These are phyloP conservation scores for Dexiosoma caninum DNA, from an alignment of 2,888 invertebrate genomes.

Conservation along the genomic window DNA sequence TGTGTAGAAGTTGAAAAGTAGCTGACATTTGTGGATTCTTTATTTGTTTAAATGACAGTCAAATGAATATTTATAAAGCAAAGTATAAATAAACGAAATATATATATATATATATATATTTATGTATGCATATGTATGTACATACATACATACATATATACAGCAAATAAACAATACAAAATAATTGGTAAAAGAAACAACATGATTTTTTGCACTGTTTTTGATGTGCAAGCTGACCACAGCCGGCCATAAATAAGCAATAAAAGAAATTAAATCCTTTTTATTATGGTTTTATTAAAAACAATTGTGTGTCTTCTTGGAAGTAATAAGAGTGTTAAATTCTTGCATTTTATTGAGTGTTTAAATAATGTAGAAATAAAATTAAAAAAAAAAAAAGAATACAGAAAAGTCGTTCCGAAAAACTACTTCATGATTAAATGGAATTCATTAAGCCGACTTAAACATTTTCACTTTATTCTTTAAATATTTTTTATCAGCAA, in stretches of 20 bases:
- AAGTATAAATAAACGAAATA: background rate
- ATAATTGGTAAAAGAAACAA: too few relatives aligned
- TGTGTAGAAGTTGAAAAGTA: constrained; percentile 65
- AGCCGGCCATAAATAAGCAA: constrained; percentile 36
- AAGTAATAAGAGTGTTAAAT: constrained; percentile 60
- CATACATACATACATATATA: too few relatives aligned
- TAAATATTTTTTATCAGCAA: too few relatives aligned
- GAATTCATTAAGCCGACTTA: constrained; percentile 9
- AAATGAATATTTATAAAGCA: constrained; percentile 63
- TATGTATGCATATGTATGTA: too few relatives aligned
- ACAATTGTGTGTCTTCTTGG: constrained; percentile 27
- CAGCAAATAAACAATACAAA: background rate
- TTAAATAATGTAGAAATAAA: constrained; percentile 17
- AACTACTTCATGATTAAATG: constrained; percentile 18
- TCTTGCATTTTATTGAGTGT: constrained; percentile 61
- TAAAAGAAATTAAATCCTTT: constrained; percentile 59
- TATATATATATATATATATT: too few relatives aligned
- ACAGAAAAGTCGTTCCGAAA: background rate
- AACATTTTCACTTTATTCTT: too few relatives aligned
- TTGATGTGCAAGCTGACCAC: constrained; percentile 25
- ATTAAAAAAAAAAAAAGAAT: background rate
- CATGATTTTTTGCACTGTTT: constrained; percentile 17
- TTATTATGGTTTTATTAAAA: constrained; percentile 54
- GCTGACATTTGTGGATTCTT: constrained; percentile 65
- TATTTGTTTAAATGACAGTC: constrained; percentile 64